Conservation (phyloP, 1,140 invertebrate genomes). For the Meloidogyne hapla region DNA sequence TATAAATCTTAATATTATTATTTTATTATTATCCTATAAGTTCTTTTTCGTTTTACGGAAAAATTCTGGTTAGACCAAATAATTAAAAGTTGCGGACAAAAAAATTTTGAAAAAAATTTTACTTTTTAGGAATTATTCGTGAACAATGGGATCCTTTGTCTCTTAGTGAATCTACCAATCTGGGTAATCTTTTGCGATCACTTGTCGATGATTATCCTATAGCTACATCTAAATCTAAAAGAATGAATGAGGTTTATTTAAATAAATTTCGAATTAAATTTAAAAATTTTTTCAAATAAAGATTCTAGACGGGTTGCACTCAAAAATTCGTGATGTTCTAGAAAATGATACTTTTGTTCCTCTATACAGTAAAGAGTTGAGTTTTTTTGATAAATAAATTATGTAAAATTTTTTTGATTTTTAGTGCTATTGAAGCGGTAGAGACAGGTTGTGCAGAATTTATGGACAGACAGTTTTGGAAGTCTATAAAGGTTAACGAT, state of each 20-base stretch:
- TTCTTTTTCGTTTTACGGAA: background rate
- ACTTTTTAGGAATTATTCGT: slow-evolving; percentile 41
- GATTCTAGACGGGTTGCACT: slow-evolving; percentile 21
- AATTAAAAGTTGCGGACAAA: too few species aligned
- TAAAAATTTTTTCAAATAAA: background rate
- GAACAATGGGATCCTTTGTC: slow-evolving; percentile 49
- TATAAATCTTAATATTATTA: slow-evolving; percentile 18
- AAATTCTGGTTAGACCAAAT: background rate
- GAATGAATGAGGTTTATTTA: slow-evolving; percentile 27
- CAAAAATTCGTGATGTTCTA: slow-evolving; percentile 12
- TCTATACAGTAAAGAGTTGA: slow-evolving; percentile 44
- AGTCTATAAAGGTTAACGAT: slow-evolving; percentile 32
- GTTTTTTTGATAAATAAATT: slow-evolving; percentile 12
- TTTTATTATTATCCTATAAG: background rate
- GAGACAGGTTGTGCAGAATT: slow-evolving; percentile 37
- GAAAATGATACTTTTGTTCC: slow-evolving; percentile 47
- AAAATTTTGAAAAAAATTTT: background rate
- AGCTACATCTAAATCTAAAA: slow-evolving; percentile 27
- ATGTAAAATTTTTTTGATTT: slow-evolving; percentile 28
- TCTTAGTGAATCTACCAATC: slow-evolving; percentile 33
- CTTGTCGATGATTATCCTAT: slow-evolving; percentile 39
- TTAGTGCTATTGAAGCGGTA: slow-evolving; percentile 38
- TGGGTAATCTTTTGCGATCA: slow-evolving; percentile 26
- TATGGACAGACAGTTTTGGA: slow-evolving; percentile 44
- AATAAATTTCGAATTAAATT: too few species aligned